A percentile compares a stretch with the other conserved stretches of the same genome.
phyloP scores from a whole-genome alignment of 2,888 invertebrate genomes.

The Listrodromus nycthemerus region DNA sequence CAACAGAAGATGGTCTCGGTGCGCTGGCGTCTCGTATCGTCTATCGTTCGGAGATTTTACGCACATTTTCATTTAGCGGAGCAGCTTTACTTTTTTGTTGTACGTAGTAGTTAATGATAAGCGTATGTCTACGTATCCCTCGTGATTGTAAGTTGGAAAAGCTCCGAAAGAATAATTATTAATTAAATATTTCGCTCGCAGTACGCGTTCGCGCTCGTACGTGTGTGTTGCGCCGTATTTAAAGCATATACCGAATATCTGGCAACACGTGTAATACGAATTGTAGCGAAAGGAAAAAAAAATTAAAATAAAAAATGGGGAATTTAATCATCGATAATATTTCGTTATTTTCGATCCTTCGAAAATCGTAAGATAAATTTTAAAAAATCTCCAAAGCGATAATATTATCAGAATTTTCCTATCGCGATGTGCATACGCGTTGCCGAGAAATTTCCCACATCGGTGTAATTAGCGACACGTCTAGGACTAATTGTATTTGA shows the following conservation, averaged over 20 bases:
- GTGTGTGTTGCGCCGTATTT: constrained; percentile 35
- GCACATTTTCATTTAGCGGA: constrained; percentile 20
- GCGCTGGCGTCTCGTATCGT: constrained; percentile 59
- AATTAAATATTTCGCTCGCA: constrained; percentile 26
- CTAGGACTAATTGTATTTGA: constrained; percentile 50
- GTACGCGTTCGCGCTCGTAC: constrained; percentile 41
- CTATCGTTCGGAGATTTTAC: constrained; percentile 35
- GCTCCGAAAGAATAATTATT: constrained; percentile 18
- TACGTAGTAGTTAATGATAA: constrained; percentile 1
- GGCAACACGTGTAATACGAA: constrained; percentile 35
- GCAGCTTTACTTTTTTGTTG: constrained; percentile 14
- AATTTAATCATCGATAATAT: constrained; percentile 21
- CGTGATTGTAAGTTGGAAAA: constrained; percentile 13
- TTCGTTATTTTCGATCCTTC: no score
- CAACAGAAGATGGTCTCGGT: constrained; percentile 42
- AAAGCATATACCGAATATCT: constrained; percentile 17
- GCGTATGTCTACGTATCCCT: constrained; percentile 20
- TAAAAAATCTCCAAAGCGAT: constrained; percentile 17
- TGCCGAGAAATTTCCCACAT: constrained; percentile 45
- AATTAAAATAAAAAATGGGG: not conserved
- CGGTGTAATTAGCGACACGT: constrained; percentile 58
- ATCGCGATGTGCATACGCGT: constrained; percentile 16
- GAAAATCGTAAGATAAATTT: not conserved
- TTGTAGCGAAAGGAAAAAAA: constrained; percentile 52
- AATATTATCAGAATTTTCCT: constrained; percentile 17